Evolutionary conservation across 2,888 invertebrate species (phyloP), one percentile per base, ranked within the genome.

Genomic region (Amphipyra tragopoginis): DNA sequence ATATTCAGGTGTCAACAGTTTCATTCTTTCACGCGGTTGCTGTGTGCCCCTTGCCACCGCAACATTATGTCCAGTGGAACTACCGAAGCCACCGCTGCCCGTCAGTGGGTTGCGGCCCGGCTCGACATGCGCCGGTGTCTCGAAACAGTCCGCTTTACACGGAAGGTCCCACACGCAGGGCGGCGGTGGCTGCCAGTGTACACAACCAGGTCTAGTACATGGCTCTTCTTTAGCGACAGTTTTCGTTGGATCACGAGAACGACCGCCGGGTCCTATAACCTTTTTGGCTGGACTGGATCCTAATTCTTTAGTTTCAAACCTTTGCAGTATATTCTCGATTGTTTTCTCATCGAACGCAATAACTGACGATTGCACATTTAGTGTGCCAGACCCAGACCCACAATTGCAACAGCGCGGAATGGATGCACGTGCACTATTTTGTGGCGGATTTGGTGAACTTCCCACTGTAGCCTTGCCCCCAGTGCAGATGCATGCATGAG

Each of bases 61-160:
- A n/a, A 59, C 43, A 54, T 49, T 50, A 49, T 15, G 56, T 26
- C 57, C 56, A 39, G 65, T 26, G 6, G 57, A 42, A 29, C 59
- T 58, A 43, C 7, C 59, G 42, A 48, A 61, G 39, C 48, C 68
- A 56, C 75, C 80, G 47, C 82, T 84, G 55, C 79, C 67, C n/a
- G 74, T 80, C 39, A 86, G 68, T 6, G 79, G 84, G 63, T 91
- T 92, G 48, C 88, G 87, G 44, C 90, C 89, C 8, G 90, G 89
- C 62, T 86, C 88, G 45, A 89, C 86, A 33, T 86, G 87, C 26
- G 85, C 85, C 2, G 77, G 87, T 36, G 91, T 82, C 69, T 93
- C 92, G 54, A 93, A 93, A 81, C 93, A 93, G 73, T 93, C 93
- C 0, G 93, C 93, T 82, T 91, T 93, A 74, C 93, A 94, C 51